Percentiles rank a stretch among this genome's conserved stretches.
Evolutionary conservation across 2,113 vertebrate species (phyloP).

Genomic region (Physeter macrocephalus): DNA sequence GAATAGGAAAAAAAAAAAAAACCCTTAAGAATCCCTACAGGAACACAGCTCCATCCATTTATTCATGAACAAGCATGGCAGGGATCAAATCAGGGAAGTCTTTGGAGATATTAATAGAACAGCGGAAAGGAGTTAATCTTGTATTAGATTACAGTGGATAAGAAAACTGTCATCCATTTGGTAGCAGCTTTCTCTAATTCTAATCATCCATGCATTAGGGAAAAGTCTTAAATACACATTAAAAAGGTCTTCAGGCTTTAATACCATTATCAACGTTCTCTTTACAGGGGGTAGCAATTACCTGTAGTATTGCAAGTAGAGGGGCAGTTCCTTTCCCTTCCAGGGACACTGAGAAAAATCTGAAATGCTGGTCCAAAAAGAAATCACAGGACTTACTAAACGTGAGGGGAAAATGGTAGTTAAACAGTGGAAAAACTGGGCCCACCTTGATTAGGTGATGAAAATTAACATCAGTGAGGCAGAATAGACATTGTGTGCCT

Average conservation of each 20-base stretch:
- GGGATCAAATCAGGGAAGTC: constrained; percentile 54
- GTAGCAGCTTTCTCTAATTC: constrained; percentile 73
- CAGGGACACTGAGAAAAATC: background rate
- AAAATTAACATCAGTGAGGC: background rate
- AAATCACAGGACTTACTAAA: background rate
- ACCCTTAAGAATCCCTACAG: constrained; percentile 55
- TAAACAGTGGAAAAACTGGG: background rate
- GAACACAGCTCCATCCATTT: constrained; percentile 67
- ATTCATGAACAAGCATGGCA: constrained; percentile 68
- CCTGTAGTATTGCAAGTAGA: constrained; percentile 37
- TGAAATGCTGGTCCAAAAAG: background rate
- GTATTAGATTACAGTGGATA: constrained; percentile 73
- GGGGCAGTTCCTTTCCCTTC: background rate
- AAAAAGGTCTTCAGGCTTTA: constrained; percentile 53
- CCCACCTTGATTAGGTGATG: background rate
- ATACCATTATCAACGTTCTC: constrained; percentile 21
- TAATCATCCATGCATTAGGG: constrained; percentile 54
- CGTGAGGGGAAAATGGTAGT: background rate
- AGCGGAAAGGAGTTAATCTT: constrained; percentile 70
- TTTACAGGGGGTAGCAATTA: constrained; percentile 51
- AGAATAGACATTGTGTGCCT: background rate
- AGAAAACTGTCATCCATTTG: constrained; percentile 56
- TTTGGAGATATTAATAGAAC: constrained; percentile 64
- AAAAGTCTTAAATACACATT: constrained; percentile 62
- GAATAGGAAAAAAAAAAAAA: constrained; percentile 57